Evolutionary conservation across 2,888 invertebrate species (phyloP), one percentile per base, ranked within the genome.

Genomic region (Yponomeuta cagnagella): DNA sequence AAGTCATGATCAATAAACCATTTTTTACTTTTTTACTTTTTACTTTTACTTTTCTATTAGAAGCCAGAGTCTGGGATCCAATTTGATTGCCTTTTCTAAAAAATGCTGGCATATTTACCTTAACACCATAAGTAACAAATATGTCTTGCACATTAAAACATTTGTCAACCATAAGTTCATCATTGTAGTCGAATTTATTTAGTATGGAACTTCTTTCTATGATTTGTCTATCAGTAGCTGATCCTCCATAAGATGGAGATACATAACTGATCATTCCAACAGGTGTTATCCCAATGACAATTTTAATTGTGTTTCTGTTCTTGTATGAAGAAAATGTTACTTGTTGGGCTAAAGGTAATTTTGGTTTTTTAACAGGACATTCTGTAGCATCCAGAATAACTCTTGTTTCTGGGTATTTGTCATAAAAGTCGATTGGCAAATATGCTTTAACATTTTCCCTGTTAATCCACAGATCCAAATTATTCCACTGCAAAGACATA

Each of bases 161-260:
- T 71, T 72, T 70, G 31, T 72, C 70, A 10, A 72, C 67, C 72
- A 71, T 72, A 8, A 72, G 70, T 68, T 70, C 70, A 63, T 72
- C 70, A 48, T 72, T 67, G 30, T 48, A 48, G 15, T 68, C 68
- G 48, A 68, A 68, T 48, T 23, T 48, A n/a, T 4, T 23, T 8
- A 72, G 64, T 31, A 72, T 69, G 23, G 63, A 30, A 69, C 72
- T 71, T 43, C 71, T 43, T 67, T 72, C 72, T 64, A 71, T 71
- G 30, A 72, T 71, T 63, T 72, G 72, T 48, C 71, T 43, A 48
- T 72, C 71, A 15, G 72, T 52, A 30, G 71, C 66, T 12, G 72
- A 72, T 10, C 71, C 72, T 43, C 63, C 71, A 72, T 70, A 70
- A 30, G 52, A 66, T 31, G 66, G 66, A 4, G 66, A 66, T 15